Evolutionary conservation across 2,113 vertebrate genomes (phyloP).

Genomic region (Stictonetta naevosa): DNA sequence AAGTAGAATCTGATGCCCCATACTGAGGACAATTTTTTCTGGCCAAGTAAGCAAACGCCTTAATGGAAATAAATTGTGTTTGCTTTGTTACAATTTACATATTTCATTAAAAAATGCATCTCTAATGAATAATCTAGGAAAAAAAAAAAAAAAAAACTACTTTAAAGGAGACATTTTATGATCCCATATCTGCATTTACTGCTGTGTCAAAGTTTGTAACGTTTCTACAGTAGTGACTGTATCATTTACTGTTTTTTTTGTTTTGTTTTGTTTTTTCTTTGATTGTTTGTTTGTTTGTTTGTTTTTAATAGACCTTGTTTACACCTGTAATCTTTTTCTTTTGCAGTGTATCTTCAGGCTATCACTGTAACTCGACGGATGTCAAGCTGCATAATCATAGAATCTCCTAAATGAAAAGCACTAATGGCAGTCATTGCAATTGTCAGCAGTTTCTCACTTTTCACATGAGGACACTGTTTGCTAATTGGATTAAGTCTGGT

Average conservation of each 20-base stretch:
- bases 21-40: neutral
- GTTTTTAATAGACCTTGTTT: neutral
- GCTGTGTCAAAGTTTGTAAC: neutral
- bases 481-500: conserved; percentile 75
- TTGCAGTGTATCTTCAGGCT: neutral
- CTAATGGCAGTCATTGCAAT: conserved; percentile 49
- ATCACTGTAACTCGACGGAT: neutral
- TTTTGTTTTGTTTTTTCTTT: no score
- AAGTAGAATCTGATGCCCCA: neutral
- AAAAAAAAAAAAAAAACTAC: neutral
- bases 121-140: neutral
- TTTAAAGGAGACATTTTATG: neutral
- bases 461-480: conserved; percentile 55
- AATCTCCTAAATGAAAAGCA: conserved; percentile 44
- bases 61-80: neutral
- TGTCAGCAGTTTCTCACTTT: conserved; percentile 72
- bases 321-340: neutral
- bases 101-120: neutral
- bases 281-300: no score
- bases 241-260: neutral
- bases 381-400: conserved; percentile 59
- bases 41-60: neutral
- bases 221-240: neutral
- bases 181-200: neutral
- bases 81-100: neutral